Base-by-base conservation (phyloP, 1,140 invertebrate genomes). In the Drosophila tani region DNA sequence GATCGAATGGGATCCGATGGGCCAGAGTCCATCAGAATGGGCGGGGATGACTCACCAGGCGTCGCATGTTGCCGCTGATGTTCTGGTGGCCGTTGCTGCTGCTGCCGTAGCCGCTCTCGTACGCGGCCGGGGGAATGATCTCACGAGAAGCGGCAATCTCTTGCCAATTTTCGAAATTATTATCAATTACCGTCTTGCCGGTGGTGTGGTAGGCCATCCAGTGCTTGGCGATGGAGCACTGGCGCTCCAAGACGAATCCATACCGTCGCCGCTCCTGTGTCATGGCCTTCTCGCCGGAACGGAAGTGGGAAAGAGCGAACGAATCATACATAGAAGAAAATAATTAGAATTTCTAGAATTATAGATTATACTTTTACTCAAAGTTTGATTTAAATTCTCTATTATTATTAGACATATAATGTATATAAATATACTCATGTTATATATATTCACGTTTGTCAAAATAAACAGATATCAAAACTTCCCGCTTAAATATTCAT, bases 191-290 rank as follows among this genome's bases (percentile, higher is more conserved):
- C 17, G 95, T 94, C 43, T 95, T 94, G 59, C 97, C 97, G 67
- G 96, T 95, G 71, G 95, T 95, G 93, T 98, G 97, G 93, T 97
- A 98, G 65, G 96, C 96, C 71, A 97, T 94, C 94, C 97, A 97
- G 93, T 98, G 97, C 93, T 98, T 97, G n/a, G 97, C 97, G 49
- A 98, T 94, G 2, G 97, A 97, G 88, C 97, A 98, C 83, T 98
- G 97, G 77, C 97, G 94, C 93, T 98, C 97, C 79, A 99, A 94
- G 17, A 99, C 96, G 92, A 98, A 99, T 50, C 98, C 98, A 93
- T 98, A 98, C 79, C 97, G 95, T 66, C 97, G 95, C 71, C 98
- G 95, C 93, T 99, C 98, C 93, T 99, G 98, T 43, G 97, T 97
- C 95, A 98, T 96, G 43, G 98, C 98, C 97, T 99, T 92, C 35